phyloP scores from a whole-genome alignment of 2,113 vertebrate species.

The Lepisosteus osseus region DNA sequence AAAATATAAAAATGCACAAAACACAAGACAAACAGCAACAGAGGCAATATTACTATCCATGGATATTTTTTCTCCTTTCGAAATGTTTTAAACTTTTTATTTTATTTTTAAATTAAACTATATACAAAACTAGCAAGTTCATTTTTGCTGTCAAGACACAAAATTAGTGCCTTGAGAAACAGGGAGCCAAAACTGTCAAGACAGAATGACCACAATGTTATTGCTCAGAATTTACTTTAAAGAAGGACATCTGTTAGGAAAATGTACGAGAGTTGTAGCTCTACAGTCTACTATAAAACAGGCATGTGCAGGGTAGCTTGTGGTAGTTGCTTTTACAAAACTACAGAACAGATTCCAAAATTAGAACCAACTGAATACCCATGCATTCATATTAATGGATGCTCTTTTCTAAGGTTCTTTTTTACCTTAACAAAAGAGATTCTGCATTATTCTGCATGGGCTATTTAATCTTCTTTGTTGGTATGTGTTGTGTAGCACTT shows the following conservation, averaged over 20 bases:
- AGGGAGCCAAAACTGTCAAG: slow-evolving; percentile 27
- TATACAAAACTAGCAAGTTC: slow-evolving; percentile 54
- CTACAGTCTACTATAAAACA: slow-evolving; percentile 49
- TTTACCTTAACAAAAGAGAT: slow-evolving; percentile 20
- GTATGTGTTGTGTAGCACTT: slow-evolving; percentile 59
- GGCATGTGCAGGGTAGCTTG: slow-evolving; percentile 59
- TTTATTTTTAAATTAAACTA: slow-evolving; percentile 23
- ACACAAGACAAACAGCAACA: slow-evolving; percentile 69
- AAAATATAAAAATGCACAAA: slow-evolving; percentile 63
- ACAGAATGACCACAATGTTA: slow-evolving; percentile 51
- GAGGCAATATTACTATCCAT: slow-evolving; percentile 58
- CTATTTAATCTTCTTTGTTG: slow-evolving; percentile 35
- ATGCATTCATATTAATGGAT: slow-evolving; percentile 31
- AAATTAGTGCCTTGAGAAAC: slow-evolving; percentile 30
- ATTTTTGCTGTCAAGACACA: slow-evolving; percentile 48
- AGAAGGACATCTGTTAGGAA: slow-evolving; percentile 40
- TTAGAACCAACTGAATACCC: slow-evolving; percentile 35
- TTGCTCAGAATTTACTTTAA: slow-evolving; percentile 69
- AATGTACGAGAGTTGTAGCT: slow-evolving; percentile 36
- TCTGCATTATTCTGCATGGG: slow-evolving; percentile 4
- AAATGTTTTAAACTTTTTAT: slow-evolving; percentile 63
- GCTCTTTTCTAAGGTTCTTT: slow-evolving; percentile 27
- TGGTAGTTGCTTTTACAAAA: slow-evolving; percentile 55
- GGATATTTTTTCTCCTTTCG: slow-evolving; percentile 40
- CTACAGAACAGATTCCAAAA: slow-evolving; percentile 30